Conservation (phyloP, 2,888 invertebrate species). For the Chouioia cunea region DNA sequence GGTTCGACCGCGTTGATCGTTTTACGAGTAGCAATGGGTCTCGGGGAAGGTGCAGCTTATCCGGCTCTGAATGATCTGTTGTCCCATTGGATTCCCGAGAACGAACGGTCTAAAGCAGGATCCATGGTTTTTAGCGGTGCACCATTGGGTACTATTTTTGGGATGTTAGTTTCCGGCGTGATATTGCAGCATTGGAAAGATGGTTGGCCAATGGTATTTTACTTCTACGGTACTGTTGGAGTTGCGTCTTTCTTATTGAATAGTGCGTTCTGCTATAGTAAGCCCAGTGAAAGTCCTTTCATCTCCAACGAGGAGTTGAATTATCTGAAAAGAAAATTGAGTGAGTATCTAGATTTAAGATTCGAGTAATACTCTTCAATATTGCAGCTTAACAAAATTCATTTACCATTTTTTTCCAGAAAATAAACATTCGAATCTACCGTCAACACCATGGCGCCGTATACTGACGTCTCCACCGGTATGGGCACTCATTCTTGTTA, state of each 20-base stretch:
- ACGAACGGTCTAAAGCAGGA: slow-evolving; percentile 78
- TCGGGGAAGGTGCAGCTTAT: slow-evolving; percentile 82
- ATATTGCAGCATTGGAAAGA: slow-evolving; percentile 47
- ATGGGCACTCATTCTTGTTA: slow-evolving; percentile 79
- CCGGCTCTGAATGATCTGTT: slow-evolving; percentile 86
- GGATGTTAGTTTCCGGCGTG: too few species aligned
- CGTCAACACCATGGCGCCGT: slow-evolving; percentile 61
- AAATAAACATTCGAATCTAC: slow-evolving; percentile 59
- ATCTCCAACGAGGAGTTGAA: slow-evolving; percentile 61
- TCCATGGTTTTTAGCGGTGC: slow-evolving; percentile 85
- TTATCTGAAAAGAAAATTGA: too few species aligned
- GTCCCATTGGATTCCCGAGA: slow-evolving; percentile 84
- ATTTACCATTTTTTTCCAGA: slow-evolving; percentile 72
- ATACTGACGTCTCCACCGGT: slow-evolving; percentile 74
- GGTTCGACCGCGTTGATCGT: too few species aligned
- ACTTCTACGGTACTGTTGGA: slow-evolving; percentile 81
- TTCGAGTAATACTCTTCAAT: too few species aligned
- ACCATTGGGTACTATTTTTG: slow-evolving; percentile 73
- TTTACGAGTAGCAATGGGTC: too few species aligned
- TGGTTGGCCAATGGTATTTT: slow-evolving; percentile 84
- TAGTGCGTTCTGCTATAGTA: slow-evolving; percentile 67
- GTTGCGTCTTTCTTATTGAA: slow-evolving; percentile 80
- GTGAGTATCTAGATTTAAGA: too few species aligned
- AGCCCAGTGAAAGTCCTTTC: slow-evolving; percentile 65
- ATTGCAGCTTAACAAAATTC: too few species aligned